A percentile compares a stretch with the other conserved stretches of the same genome.
Evolutionary conservation across 2,888 invertebrate genomes (phyloP).

Genomic region (Phaonia tiefii): DNA sequence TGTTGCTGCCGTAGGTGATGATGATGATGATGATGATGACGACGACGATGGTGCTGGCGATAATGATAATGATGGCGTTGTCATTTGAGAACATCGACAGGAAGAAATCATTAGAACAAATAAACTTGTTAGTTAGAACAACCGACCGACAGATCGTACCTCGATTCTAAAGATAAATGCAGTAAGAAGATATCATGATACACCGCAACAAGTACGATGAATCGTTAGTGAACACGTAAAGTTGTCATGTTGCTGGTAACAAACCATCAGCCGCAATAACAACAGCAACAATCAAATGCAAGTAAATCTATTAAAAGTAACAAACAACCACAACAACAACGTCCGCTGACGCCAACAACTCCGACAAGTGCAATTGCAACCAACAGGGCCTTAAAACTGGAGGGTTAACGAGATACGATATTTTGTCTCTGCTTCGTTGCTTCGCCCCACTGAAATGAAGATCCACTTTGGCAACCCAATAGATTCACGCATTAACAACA

Average conservation of each 20-base stretch:
- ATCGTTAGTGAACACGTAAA: conserved; percentile 62
- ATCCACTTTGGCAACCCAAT: conserved; percentile 34
- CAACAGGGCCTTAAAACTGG: conserved; percentile 25
- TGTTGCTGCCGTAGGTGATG: background rate
- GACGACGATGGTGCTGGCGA: background rate
- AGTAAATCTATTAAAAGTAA: conserved; percentile 16
- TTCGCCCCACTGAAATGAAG: conserved; percentile 59
- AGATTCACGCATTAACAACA: conserved; percentile 36
- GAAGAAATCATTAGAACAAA: conserved; percentile 67
- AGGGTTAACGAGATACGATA: conserved; percentile 61
- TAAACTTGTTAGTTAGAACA: conserved; percentile 38
- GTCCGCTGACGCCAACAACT: conserved; percentile 8
- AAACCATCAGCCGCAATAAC: conserved; percentile 15
- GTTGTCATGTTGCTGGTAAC: conserved; percentile 52
- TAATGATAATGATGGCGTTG: conserved; percentile 49
- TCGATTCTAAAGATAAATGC: conserved; percentile 42
- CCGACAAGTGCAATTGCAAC: conserved; percentile 23
- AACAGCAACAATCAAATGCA: conserved; percentile 25
- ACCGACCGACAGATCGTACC: background rate
- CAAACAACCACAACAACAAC: conserved; percentile 2
- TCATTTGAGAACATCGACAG: conserved; percentile 61
- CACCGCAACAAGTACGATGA: conserved; percentile 46
- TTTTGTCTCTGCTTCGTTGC: conserved; percentile 23
- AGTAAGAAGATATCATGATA: conserved; percentile 37
- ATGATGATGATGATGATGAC: conserved; percentile 23